phyloP scores from a whole-genome alignment of 2,113 vertebrate species.

The Trogon surrucura region DNA sequence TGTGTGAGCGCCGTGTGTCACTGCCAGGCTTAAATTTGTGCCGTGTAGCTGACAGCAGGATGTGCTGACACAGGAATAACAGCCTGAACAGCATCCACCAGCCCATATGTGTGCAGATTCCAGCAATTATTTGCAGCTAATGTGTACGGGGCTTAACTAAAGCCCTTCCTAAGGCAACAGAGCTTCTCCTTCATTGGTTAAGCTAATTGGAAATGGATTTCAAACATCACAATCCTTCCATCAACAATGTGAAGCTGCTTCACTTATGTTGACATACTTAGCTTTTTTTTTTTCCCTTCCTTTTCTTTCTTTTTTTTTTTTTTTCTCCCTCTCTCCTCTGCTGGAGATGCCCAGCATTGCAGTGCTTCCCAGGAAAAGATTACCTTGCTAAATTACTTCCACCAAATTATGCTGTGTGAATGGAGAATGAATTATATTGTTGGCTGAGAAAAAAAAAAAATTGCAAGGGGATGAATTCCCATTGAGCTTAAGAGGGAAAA shows the following conservation, averaged over 20 bases:
- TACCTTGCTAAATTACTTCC: not conserved
- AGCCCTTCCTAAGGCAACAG: slow-evolving; percentile 33
- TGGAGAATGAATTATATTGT: slow-evolving; percentile 56
- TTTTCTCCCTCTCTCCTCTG: not conserved
- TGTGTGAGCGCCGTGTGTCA: not conserved
- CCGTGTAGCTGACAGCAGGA: not conserved
- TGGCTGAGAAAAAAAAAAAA: slow-evolving; percentile 47
- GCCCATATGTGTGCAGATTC: not conserved
- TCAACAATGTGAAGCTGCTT: slow-evolving; percentile 22
- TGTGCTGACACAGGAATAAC: slow-evolving; percentile 41
- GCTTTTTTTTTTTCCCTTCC: not conserved
- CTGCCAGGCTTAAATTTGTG: not conserved
- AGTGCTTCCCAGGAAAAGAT: not conserved
- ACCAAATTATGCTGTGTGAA: not conserved
- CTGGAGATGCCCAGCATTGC: not conserved
- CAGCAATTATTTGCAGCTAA: slow-evolving; percentile 27
- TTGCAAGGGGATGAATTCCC: slow-evolving; percentile 51
- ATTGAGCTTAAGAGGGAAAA: slow-evolving; percentile 30
- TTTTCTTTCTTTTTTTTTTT: not conserved
- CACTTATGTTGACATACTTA: not conserved
- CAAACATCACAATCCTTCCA: slow-evolving; percentile 22
- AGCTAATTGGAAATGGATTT: slow-evolving; percentile 51
- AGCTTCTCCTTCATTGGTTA: slow-evolving; percentile 22
- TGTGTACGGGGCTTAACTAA: not conserved
- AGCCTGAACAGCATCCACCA: not conserved